Evolutionary conservation across 2,113 vertebrate species (phyloP), one percentile per base, ranked within the genome.

Genomic region (Apeltes quadracus): DNA sequence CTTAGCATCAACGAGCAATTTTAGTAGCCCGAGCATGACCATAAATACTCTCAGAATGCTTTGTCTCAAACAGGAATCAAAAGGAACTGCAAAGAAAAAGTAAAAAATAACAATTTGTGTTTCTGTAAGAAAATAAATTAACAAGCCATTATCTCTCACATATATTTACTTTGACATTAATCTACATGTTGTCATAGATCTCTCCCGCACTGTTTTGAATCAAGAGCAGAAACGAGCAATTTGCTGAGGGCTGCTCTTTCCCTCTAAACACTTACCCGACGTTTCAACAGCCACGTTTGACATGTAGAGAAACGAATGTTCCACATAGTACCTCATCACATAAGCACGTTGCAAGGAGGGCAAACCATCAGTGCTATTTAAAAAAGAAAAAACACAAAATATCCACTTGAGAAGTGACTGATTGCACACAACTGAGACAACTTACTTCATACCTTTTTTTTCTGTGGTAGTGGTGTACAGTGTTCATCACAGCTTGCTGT

Each of bases 151-250:
- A 41, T 64, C 27, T 55, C 44, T 20, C 12, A n/a, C 39, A 5
- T 25, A 25, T 25, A 58, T 58, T 58, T 54, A 22, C 54, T 76
- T 20, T 56, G 44, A 75, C 36, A 27, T n/a, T n/a, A n/a, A n/a
- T n/a, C n/a, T n/a, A n/a, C n/a, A n/a, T n/a, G n/a, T n/a, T n/a
- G 29, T 29, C 29, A 29, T 29, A 66, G 27, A n/a, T 16, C 57
- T 41, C 41, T 14, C 15, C n/a, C 29, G 25, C 34, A 41, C 20
- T 50, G 1, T n/a, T 23, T 22, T 48, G n/a, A 69, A 58, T 46
- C 13, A 7, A 20, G 9, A 48, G 8, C 14, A 63, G 36, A 62
- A 32, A 58, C 34, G 27, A 20, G 29, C 29, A 20, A n/a, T 2
- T 29, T 22, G 13, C 44, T 20, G 18, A 61, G 61, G 14, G 23